Conservation (phyloP, 2,888 invertebrate genomes). For the Pinctada fucata region DNA sequence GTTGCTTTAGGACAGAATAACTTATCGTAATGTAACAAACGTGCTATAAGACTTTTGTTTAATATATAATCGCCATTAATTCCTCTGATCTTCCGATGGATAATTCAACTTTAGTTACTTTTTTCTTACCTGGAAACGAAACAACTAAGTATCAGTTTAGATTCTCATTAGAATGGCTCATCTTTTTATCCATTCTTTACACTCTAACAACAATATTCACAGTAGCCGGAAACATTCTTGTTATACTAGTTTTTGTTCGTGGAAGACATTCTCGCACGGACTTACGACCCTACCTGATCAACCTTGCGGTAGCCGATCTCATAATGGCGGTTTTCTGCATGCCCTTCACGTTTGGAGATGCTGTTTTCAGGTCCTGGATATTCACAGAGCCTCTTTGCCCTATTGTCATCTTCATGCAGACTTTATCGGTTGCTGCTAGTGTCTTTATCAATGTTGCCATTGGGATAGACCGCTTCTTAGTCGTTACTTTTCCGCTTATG, state of each 20-base stretch:
- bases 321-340: slow-evolving; percentile 93
- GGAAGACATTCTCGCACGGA: slow-evolving; percentile 73
- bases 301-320: slow-evolving; percentile 90
- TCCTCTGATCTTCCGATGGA: no score
- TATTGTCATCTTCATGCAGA: slow-evolving; percentile 78
- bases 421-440: slow-evolving; percentile 76
- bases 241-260: slow-evolving; percentile 76
- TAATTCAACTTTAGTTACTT: no score
- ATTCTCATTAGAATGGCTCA: slow-evolving; percentile 23
- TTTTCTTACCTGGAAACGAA: no score
- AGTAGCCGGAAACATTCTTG: slow-evolving; percentile 77
- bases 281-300: slow-evolving; percentile 84
- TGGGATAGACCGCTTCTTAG: slow-evolving; percentile 77
- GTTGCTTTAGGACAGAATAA: no score
- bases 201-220: slow-evolving; percentile 77
- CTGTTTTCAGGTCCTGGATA: slow-evolving; percentile 77
- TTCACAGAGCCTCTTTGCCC: slow-evolving; percentile 78
- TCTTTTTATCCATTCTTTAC: slow-evolving; percentile 71
- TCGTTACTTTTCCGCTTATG: slow-evolving; percentile 71
- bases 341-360: slow-evolving; percentile 85
- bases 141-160: neutral
- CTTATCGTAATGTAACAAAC: no score
- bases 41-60: no score
- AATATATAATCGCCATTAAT: no score
- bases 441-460: slow-evolving; percentile 78